Percentiles rank a stretch among this genome's conserved stretches.
Conservation (phyloP, 2,888 invertebrate species). For the Lycia hirtaria region DNA sequence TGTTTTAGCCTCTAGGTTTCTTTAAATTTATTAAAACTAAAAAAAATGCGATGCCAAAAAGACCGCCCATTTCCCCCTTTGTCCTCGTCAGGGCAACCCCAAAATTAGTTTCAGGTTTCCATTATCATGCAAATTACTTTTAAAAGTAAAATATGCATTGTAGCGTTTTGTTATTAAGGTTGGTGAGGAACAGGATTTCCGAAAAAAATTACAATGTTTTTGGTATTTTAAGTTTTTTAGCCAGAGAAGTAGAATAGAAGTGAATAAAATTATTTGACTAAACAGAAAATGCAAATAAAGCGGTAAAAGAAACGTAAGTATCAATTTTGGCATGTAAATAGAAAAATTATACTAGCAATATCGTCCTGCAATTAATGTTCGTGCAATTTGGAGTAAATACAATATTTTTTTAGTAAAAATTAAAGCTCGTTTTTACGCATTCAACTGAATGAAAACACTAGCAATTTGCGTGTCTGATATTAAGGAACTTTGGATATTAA, state of each 20-base stretch:
- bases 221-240: neutral
- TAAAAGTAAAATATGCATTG: constrained; percentile 41
- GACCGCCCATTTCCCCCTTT: constrained; percentile 31
- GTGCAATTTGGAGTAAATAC: neutral
- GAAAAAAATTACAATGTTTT: constrained; percentile 2
- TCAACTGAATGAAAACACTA: no score
- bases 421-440: no score
- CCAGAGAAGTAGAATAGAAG: no score
- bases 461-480: no score
- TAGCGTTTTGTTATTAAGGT: constrained; percentile 29
- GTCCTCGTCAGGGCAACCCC: constrained; percentile 29
- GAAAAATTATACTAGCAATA: neutral
- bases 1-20: no score
- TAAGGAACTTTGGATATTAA: no score
- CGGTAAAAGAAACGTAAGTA: neutral
- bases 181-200: constrained; percentile 1
- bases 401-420: no score
- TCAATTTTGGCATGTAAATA: neutral
- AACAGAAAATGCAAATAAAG: neutral
- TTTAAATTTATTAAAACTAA: neutral
- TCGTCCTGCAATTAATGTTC: neutral
- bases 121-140: constrained; percentile 51
- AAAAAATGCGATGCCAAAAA: neutral
- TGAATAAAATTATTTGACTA: neutral
- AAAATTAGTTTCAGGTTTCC: constrained; percentile 52